These are phyloP conservation scores for Uromys caudimaculatus DNA, from an alignment of 2,797 vertebrate genomes.

Conservation along the genomic window DNA sequence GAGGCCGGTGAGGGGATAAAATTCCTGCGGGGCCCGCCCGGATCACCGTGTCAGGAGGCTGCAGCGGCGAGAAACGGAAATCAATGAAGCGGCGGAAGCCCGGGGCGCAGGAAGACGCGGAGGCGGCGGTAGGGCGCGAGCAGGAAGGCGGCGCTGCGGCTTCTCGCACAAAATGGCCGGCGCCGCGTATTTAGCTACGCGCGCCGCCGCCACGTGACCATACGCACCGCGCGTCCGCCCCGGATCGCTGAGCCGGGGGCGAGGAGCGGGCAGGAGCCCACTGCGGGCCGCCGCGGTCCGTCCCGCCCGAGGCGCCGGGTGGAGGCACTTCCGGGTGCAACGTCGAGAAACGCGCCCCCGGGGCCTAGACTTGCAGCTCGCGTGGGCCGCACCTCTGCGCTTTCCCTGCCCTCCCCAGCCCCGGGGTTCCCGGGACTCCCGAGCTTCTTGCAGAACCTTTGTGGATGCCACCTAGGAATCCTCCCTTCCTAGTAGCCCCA, in stretches of 20 bases:
- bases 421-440: background rate
- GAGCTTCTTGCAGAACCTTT: background rate
- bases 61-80: conserved; percentile 66
- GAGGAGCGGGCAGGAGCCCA: too few relatives aligned
- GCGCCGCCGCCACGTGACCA: background rate
- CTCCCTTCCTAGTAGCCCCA: background rate
- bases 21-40: conserved; percentile 84
- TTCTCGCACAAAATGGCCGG: conserved; percentile 86
- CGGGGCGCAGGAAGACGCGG: conserved; percentile 13
- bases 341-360: background rate
- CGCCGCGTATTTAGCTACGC: conserved; percentile 68
- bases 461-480: background rate
- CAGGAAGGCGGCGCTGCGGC: conserved; percentile 64
- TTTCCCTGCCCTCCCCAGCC: background rate
- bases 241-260: background rate
- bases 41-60: conserved; percentile 80
- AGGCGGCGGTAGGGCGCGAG: background rate
- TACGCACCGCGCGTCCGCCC: background rate
- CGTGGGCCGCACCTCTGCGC: background rate
- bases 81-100: background rate
- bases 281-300: background rate
- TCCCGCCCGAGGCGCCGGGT: background rate
- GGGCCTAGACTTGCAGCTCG: background rate
- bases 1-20: conserved; percentile 87
- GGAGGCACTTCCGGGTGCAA: background rate